Evolutionary conservation across 2,888 invertebrate species (phyloP).

Genomic region (Thera obeliscata): DNA sequence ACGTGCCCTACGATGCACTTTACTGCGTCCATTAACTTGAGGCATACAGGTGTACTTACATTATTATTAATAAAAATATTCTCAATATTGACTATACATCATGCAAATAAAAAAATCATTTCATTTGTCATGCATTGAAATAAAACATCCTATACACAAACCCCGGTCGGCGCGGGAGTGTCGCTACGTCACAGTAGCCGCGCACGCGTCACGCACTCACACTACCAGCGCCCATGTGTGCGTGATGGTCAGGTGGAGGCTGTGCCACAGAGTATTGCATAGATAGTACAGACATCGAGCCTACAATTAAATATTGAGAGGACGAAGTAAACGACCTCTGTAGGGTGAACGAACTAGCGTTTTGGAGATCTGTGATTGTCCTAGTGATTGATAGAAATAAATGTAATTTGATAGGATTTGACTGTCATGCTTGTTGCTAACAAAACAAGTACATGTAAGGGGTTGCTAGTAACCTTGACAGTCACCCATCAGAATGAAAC

Average conservation of each 20-base stretch:
- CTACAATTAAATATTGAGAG: constrained; percentile 30
- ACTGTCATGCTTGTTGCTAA: not conserved
- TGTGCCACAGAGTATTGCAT: not conserved
- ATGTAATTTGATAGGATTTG: not conserved
- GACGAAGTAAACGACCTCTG: constrained; percentile 41
- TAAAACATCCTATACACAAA: constrained; percentile 12
- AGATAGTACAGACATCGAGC: constrained; percentile 9
- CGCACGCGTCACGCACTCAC: constrained; percentile 51
- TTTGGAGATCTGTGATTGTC: constrained; percentile 3
- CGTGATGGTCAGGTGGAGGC: constrained; percentile 20
- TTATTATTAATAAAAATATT: no score
- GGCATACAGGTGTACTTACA: no score
- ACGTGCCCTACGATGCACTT: no score
- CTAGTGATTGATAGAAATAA: not conserved
- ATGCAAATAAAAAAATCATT: no score
- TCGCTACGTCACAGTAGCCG: constrained; percentile 60
- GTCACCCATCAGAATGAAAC: no score
- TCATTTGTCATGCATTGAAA: not conserved
- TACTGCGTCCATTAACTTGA: no score
- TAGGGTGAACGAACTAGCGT: constrained; percentile 36
- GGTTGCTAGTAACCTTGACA: no score
- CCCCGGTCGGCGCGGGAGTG: constrained; percentile 50
- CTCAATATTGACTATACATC: no score
- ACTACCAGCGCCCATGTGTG: constrained; percentile 14
- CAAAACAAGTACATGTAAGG: not conserved